Conservation (phyloP, 1,140 invertebrate species). For the Bombus vancouverensis region DNA sequence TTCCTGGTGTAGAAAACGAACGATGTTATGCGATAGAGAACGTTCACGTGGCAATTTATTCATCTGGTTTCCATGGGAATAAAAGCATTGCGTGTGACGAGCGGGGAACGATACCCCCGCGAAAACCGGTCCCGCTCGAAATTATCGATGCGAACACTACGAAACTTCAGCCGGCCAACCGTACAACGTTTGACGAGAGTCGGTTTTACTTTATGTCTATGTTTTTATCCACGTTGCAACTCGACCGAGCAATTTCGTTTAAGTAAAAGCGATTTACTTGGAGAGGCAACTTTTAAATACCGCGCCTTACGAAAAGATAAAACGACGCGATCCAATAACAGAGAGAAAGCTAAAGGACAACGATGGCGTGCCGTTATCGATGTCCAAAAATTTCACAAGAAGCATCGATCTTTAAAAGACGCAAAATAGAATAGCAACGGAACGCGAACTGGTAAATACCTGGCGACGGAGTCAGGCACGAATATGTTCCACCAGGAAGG, state of each 20-base stretch:
- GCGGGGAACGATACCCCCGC: neutral
- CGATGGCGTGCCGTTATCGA: neutral
- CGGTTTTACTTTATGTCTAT: neutral
- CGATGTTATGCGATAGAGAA: neutral
- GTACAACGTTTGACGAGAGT: neutral
- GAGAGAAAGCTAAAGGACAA: neutral
- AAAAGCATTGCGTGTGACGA: neutral
- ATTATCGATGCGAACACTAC: neutral
- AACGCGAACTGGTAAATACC: constrained; percentile 69
- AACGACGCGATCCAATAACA: neutral
- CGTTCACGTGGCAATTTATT: neutral
- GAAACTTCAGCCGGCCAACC: neutral
- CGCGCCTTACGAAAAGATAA: neutral
- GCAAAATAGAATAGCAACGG: too few relatives aligned
- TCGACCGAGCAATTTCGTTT: too few relatives aligned
- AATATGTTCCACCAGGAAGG: constrained; percentile 94
- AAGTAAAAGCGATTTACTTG: neutral
- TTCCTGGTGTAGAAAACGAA: neutral
- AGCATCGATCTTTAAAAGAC: neutral
- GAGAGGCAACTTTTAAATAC: too few relatives aligned
- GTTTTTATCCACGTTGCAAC: neutral
- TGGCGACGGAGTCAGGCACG: constrained; percentile 85
- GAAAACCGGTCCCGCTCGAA: constrained; percentile 2
- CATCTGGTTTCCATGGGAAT: neutral
- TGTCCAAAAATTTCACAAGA: neutral